These are phyloP conservation scores for Rhea pennata DNA, from an alignment of 2,113 vertebrate species.

Conservation along the genomic window DNA sequence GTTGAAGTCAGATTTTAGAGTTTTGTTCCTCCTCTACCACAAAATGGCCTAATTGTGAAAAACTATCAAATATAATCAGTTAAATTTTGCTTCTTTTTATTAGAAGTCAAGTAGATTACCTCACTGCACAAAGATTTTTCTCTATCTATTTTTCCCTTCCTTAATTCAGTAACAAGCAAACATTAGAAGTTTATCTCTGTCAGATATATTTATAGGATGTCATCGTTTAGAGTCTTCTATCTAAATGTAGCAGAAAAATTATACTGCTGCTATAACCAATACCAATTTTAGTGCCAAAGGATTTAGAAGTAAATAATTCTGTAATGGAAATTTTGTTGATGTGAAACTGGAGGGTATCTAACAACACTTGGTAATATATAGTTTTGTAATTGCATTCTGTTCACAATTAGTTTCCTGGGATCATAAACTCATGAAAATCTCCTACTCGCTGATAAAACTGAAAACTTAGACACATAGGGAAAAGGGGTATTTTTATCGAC, in stretches of 20 bases:
- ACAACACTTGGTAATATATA: neutral
- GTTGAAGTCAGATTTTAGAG: neutral
- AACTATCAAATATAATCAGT: neutral
- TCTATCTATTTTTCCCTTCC: neutral
- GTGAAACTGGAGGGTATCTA: neutral
- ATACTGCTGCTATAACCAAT: neutral
- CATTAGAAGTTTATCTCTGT: neutral
- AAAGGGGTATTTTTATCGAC: neutral
- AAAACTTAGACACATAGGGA: neutral
- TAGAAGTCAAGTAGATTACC: neutral
- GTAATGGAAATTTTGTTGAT: neutral
- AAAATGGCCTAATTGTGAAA: neutral
- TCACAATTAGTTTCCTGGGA: neutral
- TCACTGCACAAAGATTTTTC: neutral
- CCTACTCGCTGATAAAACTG: neutral
- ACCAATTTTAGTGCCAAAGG: neutral
- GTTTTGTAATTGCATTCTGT: neutral
- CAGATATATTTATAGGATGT: neutral
- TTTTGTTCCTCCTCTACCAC: neutral
- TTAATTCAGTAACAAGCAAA: neutral
- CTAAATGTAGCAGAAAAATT: neutral
- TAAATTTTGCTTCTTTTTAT: neutral
- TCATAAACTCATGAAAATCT: neutral
- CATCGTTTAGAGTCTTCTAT: neutral
- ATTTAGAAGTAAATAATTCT: neutral